Evolutionary conservation across 2,888 invertebrate species (phyloP).

Genomic region (Galerucella pusilla): DNA sequence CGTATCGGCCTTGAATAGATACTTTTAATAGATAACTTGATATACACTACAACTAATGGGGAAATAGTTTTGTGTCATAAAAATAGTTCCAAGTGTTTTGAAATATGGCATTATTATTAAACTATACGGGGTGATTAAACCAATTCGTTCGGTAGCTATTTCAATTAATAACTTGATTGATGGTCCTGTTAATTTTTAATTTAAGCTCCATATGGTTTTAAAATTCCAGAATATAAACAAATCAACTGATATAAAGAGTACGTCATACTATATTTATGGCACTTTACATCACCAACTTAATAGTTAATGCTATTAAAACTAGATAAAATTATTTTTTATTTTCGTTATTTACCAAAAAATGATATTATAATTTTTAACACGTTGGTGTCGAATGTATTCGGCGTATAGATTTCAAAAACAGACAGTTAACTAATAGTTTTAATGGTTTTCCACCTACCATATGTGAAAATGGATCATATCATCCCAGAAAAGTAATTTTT

Average conservation of each 20-base stretch:
- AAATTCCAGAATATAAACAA: slow-evolving; percentile 19
- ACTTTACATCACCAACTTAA: not conserved
- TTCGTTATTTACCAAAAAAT: slow-evolving; percentile 11
- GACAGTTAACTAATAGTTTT: not conserved
- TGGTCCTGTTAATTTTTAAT: not conserved
- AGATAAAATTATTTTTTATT: slow-evolving; percentile 1
- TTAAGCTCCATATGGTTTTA: slow-evolving; percentile 8
- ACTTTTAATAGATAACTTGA: slow-evolving; percentile 20
- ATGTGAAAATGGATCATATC: too few species aligned
- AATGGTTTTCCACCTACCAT: not conserved
- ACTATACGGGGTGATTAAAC: not conserved
- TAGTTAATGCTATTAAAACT: slow-evolving; percentile 3
- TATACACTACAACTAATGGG: slow-evolving; percentile 4
- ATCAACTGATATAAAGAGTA: not conserved
- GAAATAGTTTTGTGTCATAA: slow-evolving; percentile 6
- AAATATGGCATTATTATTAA: not conserved
- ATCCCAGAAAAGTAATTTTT: too few species aligned
- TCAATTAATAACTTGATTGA: not conserved
- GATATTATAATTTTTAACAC: not conserved
- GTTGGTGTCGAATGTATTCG: slow-evolving; percentile 3
- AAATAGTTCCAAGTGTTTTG: not conserved
- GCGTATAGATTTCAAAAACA: not conserved
- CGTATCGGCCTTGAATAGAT: slow-evolving; percentile 34
- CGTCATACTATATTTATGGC: slow-evolving; percentile 8
- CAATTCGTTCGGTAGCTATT: not conserved